phyloP scores from a whole-genome alignment of 2,113 vertebrate species.

The Ardeotis arabs region DNA sequence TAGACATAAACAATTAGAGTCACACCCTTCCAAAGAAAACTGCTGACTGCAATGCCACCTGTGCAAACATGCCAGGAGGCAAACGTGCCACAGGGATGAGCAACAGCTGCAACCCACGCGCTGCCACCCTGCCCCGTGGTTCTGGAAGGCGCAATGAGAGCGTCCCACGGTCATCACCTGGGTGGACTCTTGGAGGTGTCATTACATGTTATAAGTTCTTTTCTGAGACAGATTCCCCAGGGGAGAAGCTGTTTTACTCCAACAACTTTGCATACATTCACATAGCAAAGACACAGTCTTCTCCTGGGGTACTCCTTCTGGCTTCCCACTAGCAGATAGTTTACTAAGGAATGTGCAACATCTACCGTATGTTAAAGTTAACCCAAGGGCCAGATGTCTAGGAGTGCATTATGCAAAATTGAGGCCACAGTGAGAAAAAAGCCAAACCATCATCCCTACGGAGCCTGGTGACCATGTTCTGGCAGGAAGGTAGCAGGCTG shows the following conservation, averaged over 20 bases:
- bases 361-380: neutral
- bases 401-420: neutral
- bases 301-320: neutral
- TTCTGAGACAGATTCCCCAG: neutral
- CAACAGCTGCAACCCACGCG: neutral
- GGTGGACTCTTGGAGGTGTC: neutral
- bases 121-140: neutral
- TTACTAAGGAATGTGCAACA: neutral
- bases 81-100: neutral
- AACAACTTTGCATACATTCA: neutral
- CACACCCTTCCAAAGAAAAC: neutral
- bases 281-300: neutral
- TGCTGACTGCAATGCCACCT: neutral
- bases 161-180: neutral
- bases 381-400: neutral
- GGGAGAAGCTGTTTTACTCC: neutral
- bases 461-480: neutral
- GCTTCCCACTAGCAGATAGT: neutral
- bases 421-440: neutral
- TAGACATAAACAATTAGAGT: neutral
- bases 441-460: neutral
- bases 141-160: neutral
- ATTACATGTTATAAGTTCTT: neutral
- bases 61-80: neutral
- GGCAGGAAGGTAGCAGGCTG: neutral